These are phyloP conservation scores for Aspidoscelis tigris DNA, from an alignment of 2,113 vertebrate species.

Conservation along the genomic window DNA sequence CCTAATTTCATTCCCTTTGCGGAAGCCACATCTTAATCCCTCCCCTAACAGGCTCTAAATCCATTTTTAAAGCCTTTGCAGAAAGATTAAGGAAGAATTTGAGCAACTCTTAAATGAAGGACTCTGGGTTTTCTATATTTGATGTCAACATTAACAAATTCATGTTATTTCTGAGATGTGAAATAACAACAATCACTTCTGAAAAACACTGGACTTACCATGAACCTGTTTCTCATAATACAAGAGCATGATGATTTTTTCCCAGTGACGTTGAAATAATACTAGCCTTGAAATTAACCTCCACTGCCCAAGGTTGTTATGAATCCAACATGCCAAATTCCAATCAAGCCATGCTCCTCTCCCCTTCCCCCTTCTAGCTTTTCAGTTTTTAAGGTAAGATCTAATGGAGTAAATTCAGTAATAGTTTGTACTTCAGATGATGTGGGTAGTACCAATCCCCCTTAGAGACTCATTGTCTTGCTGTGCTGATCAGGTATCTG, in stretches of 20 bases:
- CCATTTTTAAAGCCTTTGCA: no score
- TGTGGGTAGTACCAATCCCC: no score
- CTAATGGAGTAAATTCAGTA: not conserved
- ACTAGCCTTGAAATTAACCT: not conserved
- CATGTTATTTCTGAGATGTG: not conserved
- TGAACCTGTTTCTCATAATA: not conserved
- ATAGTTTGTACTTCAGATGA: no score
- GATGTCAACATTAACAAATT: not conserved
- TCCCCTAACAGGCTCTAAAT: no score
- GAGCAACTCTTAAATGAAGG: not conserved
- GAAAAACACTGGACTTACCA: not conserved
- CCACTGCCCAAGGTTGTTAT: not conserved
- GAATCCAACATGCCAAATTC: not conserved
- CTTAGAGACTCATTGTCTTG: no score
- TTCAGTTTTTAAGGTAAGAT: not conserved
- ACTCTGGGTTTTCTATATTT: conserved; percentile 11
- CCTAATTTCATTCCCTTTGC: no score
- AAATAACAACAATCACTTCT: not conserved
- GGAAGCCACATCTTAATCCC: no score
- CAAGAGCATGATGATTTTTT: not conserved
- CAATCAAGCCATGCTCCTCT: no score
- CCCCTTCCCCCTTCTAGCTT: no score
- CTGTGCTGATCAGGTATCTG: no score
- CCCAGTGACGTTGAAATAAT: not conserved
- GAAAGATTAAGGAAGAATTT: not conserved